Evolutionary conservation across 1,140 invertebrate genomes (phyloP).

Genomic region (Popillia japonica): DNA sequence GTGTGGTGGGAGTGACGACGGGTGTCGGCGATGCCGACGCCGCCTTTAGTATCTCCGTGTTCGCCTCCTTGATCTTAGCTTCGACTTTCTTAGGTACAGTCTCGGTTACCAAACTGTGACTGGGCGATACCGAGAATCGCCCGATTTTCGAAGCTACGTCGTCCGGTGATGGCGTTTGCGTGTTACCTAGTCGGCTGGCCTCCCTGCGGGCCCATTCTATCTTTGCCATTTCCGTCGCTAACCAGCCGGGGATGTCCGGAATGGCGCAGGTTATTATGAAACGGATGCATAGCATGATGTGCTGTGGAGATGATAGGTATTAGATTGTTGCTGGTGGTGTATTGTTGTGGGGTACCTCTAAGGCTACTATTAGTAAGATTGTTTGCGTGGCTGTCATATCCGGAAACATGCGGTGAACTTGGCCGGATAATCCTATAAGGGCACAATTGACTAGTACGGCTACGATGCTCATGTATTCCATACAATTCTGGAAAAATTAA

Average conservation of each 20-base stretch:
- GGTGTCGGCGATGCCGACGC: slow-evolving; percentile 47
- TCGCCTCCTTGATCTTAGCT: slow-evolving; percentile 43
- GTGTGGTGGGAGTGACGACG: slow-evolving; percentile 50
- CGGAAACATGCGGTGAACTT: slow-evolving; percentile 88
- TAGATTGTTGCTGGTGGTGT: not conserved
- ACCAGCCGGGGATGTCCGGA: slow-evolving; percentile 90
- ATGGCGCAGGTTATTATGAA: slow-evolving; percentile 85
- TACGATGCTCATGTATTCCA: slow-evolving; percentile 92
- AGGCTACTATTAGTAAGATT: slow-evolving; percentile 85
- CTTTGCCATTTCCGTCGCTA: slow-evolving; percentile 88
- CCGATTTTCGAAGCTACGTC: slow-evolving; percentile 56
- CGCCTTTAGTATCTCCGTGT: slow-evolving; percentile 44
- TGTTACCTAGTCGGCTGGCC: slow-evolving; percentile 59
- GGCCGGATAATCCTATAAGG: slow-evolving; percentile 89
- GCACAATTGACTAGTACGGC: slow-evolving; percentile 96
- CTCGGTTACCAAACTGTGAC: slow-evolving; percentile 52
- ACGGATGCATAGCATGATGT: slow-evolving; percentile 86
- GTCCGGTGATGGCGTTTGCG: slow-evolving; percentile 56
- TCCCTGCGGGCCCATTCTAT: slow-evolving; percentile 82
- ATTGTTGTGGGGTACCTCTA: slow-evolving; percentile 64
- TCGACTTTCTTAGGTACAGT: slow-evolving; percentile 45
- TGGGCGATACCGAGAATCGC: slow-evolving; percentile 60
- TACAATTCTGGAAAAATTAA: slow-evolving; percentile 83
- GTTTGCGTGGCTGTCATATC: slow-evolving; percentile 85
- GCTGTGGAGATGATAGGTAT: slow-evolving; percentile 67